Evolutionary conservation across 2,797 vertebrate genomes (phyloP).

Genomic region (Tapirus indicus): DNA sequence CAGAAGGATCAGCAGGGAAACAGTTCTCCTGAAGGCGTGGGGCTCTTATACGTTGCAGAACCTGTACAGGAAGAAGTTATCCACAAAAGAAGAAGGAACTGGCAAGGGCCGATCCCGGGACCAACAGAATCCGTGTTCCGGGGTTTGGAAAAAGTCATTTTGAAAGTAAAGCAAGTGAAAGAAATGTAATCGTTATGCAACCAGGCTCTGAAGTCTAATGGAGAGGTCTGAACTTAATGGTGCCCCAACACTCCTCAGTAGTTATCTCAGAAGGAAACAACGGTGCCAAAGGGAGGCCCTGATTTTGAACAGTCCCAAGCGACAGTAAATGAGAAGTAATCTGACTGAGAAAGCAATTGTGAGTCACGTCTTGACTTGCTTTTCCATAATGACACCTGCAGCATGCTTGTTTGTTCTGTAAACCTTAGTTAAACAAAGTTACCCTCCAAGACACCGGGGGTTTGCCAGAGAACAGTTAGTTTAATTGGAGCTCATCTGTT

Average conservation of each 20-base stretch:
- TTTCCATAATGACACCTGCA: slow-evolving; percentile 41
- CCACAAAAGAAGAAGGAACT: not conserved
- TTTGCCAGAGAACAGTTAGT: slow-evolving; percentile 52
- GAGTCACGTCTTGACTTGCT: not conserved
- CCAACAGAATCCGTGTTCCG: not conserved
- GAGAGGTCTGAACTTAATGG: not conserved
- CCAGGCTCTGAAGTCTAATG: not conserved
- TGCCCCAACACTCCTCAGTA: not conserved
- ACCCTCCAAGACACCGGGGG: not conserved
- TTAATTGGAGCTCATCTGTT: slow-evolving; percentile 76
- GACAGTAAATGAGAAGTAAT: not conserved
- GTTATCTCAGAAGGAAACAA: slow-evolving; percentile 69
- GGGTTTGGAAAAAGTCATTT: not conserved
- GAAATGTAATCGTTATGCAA: slow-evolving; percentile 16
- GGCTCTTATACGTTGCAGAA: not conserved
- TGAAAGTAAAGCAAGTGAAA: slow-evolving; percentile 37
- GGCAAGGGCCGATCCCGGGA: not conserved
- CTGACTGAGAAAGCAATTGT: not conserved
- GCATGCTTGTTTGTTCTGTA: not conserved
- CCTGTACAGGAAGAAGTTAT: not conserved
- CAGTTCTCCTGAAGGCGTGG: not conserved
- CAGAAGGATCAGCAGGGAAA: not conserved
- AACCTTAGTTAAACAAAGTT: slow-evolving; percentile 66
- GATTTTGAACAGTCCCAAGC: not conserved
- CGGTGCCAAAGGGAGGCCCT: not conserved